Percentiles rank a stretch among this genome's conserved stretches.
Evolutionary conservation across 2,797 vertebrate genomes (phyloP).

Genomic region (Alfaro cultratus): DNA sequence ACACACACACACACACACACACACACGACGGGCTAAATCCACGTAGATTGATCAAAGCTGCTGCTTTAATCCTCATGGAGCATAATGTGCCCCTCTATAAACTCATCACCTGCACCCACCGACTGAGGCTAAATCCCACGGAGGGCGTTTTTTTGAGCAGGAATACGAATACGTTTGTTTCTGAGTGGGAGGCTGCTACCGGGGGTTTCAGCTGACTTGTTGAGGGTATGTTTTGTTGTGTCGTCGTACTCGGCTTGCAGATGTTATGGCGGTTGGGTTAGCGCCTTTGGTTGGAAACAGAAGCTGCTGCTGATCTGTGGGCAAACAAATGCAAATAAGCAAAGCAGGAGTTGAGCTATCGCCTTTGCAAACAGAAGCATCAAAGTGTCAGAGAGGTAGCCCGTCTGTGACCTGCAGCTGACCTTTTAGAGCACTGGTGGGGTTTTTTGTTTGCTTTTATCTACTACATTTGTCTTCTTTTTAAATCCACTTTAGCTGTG

Average conservation of each 20-base stretch:
- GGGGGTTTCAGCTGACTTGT: conserved; percentile 1
- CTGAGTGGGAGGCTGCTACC: not conserved
- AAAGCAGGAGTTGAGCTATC: not conserved
- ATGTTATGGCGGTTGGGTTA: not conserved
- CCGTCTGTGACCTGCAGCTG: not conserved
- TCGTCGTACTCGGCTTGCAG: not conserved
- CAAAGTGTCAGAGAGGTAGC: not conserved
- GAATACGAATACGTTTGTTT: not conserved
- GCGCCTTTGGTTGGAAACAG: not conserved
- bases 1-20: conserved; percentile 3
- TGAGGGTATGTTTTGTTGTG: not conserved
- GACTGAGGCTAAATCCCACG: not conserved
- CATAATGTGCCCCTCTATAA: conserved; percentile 1
- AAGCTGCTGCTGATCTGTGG: not conserved
- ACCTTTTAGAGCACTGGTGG: not conserved
- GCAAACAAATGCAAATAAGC: not conserved
- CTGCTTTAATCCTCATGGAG: not conserved
- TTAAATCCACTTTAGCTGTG: not conserved
- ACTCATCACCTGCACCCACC: conserved; percentile 10
- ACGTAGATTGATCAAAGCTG: conserved; percentile 1
- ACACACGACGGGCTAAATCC: conserved; percentile 24
- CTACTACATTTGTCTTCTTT: not conserved
- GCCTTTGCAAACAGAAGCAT: not conserved
- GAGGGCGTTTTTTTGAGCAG: not conserved
- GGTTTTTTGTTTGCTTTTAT: not conserved